These are phyloP conservation scores for Elgaria multicarinata DNA, from an alignment of 2,113 vertebrate genomes.

Conservation along the genomic window DNA sequence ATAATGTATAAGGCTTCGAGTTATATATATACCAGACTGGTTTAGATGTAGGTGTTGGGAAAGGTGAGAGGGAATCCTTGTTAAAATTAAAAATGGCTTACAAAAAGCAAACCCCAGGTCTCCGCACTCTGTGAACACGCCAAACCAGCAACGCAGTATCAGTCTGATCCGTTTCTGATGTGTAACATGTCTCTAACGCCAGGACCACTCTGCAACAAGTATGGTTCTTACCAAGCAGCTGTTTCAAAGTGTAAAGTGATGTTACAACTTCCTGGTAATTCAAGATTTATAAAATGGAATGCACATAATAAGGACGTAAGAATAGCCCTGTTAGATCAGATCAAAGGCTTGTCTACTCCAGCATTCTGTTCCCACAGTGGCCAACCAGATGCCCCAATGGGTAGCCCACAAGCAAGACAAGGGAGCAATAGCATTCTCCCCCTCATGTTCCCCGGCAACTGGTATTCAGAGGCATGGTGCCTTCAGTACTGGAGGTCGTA, in stretches of 20 bases:
- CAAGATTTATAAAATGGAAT: conserved; percentile 8
- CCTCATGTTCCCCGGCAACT: background rate
- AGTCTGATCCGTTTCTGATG: too few relatives aligned
- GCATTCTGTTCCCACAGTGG: background rate
- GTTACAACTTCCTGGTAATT: background rate
- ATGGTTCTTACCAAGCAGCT: background rate
- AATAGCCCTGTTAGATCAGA: background rate
- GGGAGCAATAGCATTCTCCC: background rate
- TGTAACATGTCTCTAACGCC: background rate
- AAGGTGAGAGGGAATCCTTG: background rate
- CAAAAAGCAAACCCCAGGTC: background rate
- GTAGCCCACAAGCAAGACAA: background rate
- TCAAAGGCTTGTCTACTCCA: background rate
- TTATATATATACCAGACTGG: background rate
- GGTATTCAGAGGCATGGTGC: background rate
- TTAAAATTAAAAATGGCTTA: conserved; percentile 30
- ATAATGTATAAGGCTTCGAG: conserved; percentile 11
- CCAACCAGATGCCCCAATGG: background rate
- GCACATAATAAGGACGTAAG: background rate
- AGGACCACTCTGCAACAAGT: background rate
- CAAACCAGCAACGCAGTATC: background rate
- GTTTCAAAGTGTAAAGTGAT: background rate
- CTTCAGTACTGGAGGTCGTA: background rate
- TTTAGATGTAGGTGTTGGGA: conserved; percentile 31
- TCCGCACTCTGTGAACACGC: background rate